phyloP scores from a whole-genome alignment of 2,113 vertebrate species.

The Anthoscopus minutus region DNA sequence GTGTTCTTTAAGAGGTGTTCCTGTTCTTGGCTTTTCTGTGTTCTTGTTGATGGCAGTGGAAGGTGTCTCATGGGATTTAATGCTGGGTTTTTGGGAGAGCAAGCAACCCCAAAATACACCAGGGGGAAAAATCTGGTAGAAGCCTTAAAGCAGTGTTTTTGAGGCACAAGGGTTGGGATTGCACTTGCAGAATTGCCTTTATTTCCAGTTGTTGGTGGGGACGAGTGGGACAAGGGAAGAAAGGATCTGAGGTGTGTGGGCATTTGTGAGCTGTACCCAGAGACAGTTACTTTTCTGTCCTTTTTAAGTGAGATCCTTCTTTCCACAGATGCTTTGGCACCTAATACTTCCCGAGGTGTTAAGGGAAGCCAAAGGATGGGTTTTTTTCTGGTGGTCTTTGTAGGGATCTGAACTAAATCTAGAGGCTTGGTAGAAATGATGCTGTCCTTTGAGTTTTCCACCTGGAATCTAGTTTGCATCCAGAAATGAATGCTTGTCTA shows the following conservation, averaged over 20 bases:
- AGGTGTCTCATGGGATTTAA: not conserved
- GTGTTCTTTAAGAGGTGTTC: not conserved
- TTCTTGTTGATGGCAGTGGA: not conserved
- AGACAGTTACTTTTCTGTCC: not conserved
- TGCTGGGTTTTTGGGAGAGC: not conserved
- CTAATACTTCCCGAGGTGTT: not conserved
- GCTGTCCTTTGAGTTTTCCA: not conserved
- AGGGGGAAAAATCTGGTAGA: not conserved
- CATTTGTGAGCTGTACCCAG: not conserved
- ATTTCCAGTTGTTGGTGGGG: not conserved
- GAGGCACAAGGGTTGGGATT: not conserved
- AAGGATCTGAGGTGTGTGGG: not conserved
- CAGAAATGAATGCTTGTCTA: not conserved
- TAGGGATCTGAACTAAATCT: not conserved
- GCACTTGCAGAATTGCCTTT: not conserved
- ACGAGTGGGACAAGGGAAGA: not conserved
- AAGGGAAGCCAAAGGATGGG: not conserved
- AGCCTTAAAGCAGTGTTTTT: not conserved
- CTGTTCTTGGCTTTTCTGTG: too few species aligned
- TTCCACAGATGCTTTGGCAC: not conserved
- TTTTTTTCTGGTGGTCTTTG: not conserved
- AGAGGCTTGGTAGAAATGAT: not conserved
- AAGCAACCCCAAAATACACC: not conserved
- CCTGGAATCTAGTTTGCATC: not conserved
- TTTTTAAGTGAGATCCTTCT: not conserved